These are phyloP conservation scores for Coilia nasus DNA, from an alignment of 2,797 vertebrate genomes.

Conservation along the genomic window DNA sequence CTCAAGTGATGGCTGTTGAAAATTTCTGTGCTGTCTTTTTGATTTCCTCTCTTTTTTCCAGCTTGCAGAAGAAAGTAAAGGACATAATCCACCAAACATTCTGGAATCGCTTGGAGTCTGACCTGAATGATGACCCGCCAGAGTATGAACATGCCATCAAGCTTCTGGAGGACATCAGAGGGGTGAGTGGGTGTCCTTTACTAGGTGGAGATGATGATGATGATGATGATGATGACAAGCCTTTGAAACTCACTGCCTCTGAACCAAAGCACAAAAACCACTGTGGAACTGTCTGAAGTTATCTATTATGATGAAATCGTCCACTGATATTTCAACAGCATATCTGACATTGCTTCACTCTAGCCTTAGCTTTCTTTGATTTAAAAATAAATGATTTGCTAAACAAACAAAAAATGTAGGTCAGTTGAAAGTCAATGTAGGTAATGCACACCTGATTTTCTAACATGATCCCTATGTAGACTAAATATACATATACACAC, in stretches of 20 bases:
- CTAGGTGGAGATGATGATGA: too few relatives aligned
- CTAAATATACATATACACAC: not conserved
- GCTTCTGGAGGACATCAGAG: conserved; percentile 90
- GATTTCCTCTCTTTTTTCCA: conserved; percentile 52
- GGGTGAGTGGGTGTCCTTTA: conserved; percentile 69
- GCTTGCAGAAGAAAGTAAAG: conserved; percentile 82
- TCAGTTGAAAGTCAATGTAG: not conserved
- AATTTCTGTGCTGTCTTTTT: not conserved
- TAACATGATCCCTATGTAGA: not conserved
- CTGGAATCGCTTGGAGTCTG: conserved; percentile 88
- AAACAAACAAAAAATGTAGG: not conserved
- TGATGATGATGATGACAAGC: not conserved
- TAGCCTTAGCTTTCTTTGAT: not conserved
- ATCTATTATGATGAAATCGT: not conserved
- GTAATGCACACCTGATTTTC: not conserved
- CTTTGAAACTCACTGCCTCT: not conserved
- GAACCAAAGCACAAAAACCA: not conserved
- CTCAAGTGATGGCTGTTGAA: not conserved
- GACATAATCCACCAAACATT: conserved; percentile 89
- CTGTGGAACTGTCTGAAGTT: not conserved
- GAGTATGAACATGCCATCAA: conserved; percentile 88
- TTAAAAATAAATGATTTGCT: not conserved
- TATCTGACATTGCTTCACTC: not conserved
- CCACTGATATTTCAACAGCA: not conserved
- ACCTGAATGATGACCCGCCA: conserved; percentile 88